Conservation (phyloP, 2,113 vertebrate species). For the Archocentrus centrarchus region DNA sequence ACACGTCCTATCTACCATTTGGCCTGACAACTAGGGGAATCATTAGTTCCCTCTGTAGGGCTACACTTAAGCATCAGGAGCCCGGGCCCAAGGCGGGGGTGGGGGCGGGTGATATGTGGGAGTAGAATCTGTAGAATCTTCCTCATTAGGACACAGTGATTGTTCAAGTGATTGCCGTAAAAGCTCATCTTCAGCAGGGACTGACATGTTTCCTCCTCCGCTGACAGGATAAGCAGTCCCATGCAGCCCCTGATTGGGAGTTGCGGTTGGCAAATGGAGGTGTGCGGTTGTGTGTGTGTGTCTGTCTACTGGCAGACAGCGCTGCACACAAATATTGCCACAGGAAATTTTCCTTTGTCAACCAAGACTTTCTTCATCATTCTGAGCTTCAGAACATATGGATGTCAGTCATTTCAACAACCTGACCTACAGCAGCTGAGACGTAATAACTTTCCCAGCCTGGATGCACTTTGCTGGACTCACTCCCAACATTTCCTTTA, state of each 20-base stretch:
- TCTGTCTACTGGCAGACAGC: constrained; percentile 10
- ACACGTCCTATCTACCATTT: constrained; percentile 58
- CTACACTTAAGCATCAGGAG: constrained; percentile 51
- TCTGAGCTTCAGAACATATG: constrained; percentile 37
- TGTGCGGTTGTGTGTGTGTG: neutral
- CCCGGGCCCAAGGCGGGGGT: neutral
- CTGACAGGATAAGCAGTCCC: constrained; percentile 71
- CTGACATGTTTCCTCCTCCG: constrained; percentile 74
- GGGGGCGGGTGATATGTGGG: neutral
- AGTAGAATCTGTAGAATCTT: constrained; percentile 46
- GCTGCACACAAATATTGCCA: constrained; percentile 13
- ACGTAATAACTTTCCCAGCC: constrained; percentile 5
- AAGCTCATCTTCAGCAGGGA: constrained; percentile 65
- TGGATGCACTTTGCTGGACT: neutral
- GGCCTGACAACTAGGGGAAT: constrained; percentile 73
- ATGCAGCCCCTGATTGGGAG: constrained; percentile 57
- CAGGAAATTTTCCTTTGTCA: constrained; percentile 31
- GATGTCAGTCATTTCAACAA: constrained; percentile 34
- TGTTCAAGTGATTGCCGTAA: constrained; percentile 77
- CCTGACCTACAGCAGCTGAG: neutral
- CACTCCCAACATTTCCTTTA: neutral
- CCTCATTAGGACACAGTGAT: constrained; percentile 80
- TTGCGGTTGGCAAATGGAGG: constrained; percentile 41
- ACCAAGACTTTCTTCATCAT: constrained; percentile 28
- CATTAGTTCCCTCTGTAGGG: constrained; percentile 71